Evolutionary conservation across 2,113 vertebrate species (phyloP).

Genomic region (Gorsachius goisagi): DNA sequence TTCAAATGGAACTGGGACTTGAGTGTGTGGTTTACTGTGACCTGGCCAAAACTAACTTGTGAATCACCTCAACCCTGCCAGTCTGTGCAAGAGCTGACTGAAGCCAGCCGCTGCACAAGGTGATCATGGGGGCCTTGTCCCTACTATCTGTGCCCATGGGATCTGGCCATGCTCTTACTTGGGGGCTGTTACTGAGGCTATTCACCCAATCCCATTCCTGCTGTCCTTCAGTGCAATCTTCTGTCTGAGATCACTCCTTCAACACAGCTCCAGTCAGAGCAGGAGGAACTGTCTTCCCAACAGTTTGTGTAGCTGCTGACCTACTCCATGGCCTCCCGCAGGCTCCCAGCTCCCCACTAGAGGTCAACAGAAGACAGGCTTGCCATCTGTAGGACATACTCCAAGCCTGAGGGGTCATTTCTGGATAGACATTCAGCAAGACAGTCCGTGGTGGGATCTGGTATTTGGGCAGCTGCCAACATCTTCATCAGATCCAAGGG

Average conservation of each 20-base stretch:
- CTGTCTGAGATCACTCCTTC: not conserved
- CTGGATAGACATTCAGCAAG: not conserved
- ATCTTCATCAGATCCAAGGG: not conserved
- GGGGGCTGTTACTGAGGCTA: not conserved
- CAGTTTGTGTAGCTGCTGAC: not conserved
- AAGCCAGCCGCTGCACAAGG: not conserved
- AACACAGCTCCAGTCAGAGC: not conserved
- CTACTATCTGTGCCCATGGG: not conserved
- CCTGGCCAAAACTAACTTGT: not conserved
- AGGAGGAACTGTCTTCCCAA: not conserved
- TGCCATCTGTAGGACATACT: not conserved
- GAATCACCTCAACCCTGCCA: not conserved
- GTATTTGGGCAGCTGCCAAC: not conserved
- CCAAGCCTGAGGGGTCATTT: not conserved
- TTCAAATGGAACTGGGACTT: not conserved
- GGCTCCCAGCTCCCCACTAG: not conserved
- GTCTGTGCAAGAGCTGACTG: not conserved
- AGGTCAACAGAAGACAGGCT: not conserved
- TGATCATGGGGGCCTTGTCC: not conserved
- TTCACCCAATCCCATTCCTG: not conserved
- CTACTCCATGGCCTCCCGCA: not conserved
- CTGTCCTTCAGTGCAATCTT: not conserved
- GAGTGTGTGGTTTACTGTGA: not conserved
- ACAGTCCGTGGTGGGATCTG: not conserved
- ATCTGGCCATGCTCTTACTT: not conserved